Evolutionary conservation across 1,140 invertebrate species (phyloP).

Genomic region (Magallana gigas): DNA sequence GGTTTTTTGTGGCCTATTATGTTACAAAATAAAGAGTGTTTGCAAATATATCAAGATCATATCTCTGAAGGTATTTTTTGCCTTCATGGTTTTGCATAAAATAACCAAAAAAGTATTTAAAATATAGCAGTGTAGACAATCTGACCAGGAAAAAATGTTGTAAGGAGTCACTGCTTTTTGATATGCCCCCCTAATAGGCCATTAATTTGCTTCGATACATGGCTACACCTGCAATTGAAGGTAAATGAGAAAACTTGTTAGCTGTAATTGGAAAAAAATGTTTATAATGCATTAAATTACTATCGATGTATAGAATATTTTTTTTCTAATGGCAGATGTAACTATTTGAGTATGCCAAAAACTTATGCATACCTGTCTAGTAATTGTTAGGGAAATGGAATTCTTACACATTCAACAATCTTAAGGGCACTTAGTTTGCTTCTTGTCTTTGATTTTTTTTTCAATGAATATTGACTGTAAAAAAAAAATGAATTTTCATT

Average conservation of each 20-base stretch:
- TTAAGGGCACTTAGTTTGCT: too few species aligned
- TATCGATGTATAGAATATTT: too few species aligned
- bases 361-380: too few species aligned
- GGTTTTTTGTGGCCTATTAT: not conserved
- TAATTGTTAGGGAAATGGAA: too few species aligned
- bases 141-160: not conserved
- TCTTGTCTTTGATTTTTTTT: too few species aligned
- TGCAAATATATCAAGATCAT: not conserved
- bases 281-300: too few species aligned
- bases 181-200: not conserved
- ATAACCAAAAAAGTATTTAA: not conserved
- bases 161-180: not conserved
- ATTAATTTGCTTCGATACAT: conserved; percentile 5
- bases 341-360: too few species aligned
- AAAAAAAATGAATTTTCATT: too few species aligned
- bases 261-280: too few species aligned
- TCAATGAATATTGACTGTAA: too few species aligned
- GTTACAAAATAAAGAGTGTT: not conserved
- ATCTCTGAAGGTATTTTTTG: not conserved
- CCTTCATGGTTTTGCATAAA: not conserved
- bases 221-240: conserved; percentile 28
- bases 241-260: not conserved
- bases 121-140: not conserved
- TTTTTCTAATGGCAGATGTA: too few species aligned
- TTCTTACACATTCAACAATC: too few species aligned